A percentile compares a stretch with the other conserved stretches of the same genome.
Conservation (phyloP, 2,113 vertebrate genomes). For the Gambusia holbrooki region DNA sequence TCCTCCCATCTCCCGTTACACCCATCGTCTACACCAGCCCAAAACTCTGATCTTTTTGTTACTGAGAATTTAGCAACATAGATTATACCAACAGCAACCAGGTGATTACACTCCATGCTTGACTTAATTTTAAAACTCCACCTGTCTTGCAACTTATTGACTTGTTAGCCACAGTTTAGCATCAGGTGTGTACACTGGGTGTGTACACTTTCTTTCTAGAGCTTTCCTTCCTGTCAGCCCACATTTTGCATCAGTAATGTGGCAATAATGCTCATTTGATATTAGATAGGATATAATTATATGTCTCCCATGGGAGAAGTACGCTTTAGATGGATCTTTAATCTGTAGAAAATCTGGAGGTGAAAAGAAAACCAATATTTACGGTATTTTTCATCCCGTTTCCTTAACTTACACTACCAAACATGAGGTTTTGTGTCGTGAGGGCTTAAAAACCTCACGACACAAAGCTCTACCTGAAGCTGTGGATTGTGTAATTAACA, state of each 20-base stretch:
- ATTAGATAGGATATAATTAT: no score
- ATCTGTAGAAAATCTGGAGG: neutral
- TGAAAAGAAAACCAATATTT: neutral
- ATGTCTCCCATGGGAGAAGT: no score
- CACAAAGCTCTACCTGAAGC: neutral
- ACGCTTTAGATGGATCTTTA: neutral
- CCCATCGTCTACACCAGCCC: neutral
- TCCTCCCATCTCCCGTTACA: constrained; percentile 7
- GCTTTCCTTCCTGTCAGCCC: neutral
- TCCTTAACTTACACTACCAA: no score
- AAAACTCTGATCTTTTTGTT: neutral
- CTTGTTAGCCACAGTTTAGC: neutral
- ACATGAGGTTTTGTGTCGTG: no score
- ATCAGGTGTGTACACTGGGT: no score
- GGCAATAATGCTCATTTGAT: neutral
- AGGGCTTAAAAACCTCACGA: no score
- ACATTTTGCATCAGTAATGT: neutral
- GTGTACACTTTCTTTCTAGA: neutral
- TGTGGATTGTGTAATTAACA: neutral
- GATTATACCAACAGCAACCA: neutral
- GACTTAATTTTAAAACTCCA: neutral
- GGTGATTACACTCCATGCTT: neutral
- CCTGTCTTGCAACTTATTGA: neutral
- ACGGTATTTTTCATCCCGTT: no score
- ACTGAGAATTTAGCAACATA: neutral